These are phyloP conservation scores for Mythimna pallens DNA, from an alignment of 2,888 invertebrate genomes.

Conservation along the genomic window DNA sequence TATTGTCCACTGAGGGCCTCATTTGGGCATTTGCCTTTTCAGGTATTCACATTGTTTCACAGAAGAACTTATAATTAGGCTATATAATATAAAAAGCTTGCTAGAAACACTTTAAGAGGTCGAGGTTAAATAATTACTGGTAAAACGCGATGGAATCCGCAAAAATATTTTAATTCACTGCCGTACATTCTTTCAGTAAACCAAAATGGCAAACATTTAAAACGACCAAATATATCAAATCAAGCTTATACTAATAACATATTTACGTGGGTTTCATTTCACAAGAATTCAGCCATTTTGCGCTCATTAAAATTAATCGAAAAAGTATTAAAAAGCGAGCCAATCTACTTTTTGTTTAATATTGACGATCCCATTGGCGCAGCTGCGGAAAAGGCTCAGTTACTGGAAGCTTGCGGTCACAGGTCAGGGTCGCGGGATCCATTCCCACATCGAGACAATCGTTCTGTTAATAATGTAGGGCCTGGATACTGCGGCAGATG, in stretches of 20 bases:
- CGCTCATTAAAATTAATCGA: background rate
- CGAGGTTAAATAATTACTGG: constrained; percentile 18
- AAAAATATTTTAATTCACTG: constrained; percentile 17
- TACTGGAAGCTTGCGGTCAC: constrained; percentile 13
- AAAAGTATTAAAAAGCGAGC: background rate
- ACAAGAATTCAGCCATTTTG: background rate
- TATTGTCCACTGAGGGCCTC: too few species aligned
- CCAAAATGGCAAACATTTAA: background rate
- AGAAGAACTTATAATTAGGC: background rate
- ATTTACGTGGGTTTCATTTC: background rate
- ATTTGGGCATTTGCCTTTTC: background rate
- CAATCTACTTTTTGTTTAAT: constrained; percentile 40
- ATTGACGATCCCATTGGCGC: constrained; percentile 19
- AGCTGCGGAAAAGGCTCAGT: background rate
- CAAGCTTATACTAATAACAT: constrained; percentile 6
- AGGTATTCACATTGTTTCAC: background rate
- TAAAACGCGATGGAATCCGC: constrained; percentile 6
- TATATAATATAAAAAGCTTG: background rate
- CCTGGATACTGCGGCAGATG: constrained; percentile 4
- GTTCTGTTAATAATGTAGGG: constrained; percentile 26
- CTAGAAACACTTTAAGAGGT: background rate
- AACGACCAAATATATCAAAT: background rate
- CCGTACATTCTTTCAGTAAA: constrained; percentile 9
- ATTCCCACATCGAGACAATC: constrained; percentile 12
- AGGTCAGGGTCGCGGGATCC: constrained; percentile 16